Evolutionary conservation across 1,140 invertebrate species (phyloP).

Genomic region (Microplitis mediator): DNA sequence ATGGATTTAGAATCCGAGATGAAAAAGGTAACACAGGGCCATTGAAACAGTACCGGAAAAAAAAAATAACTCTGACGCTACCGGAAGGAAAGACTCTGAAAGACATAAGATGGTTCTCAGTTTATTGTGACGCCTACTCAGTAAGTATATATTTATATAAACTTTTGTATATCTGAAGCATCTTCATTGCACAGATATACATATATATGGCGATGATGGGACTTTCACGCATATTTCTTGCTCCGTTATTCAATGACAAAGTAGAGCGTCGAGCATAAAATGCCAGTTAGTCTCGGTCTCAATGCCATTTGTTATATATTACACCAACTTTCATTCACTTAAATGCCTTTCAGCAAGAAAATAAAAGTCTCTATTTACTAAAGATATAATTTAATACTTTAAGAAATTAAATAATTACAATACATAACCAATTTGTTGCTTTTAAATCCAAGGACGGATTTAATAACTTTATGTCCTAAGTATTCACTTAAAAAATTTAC

Average conservation of each 20-base stretch:
- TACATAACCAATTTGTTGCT: too few relatives aligned
- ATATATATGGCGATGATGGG: background rate
- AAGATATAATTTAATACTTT: too few relatives aligned
- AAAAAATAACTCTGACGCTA: constrained; percentile 81
- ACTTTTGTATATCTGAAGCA: background rate
- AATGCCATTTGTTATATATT: background rate
- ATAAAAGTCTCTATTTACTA: too few relatives aligned
- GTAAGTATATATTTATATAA: constrained; percentile 64
- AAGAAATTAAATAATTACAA: too few relatives aligned
- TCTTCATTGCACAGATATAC: background rate
- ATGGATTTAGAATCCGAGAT: constrained; percentile 78
- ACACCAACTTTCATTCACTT: background rate
- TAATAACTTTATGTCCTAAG: too few relatives aligned
- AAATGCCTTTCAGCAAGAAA: background rate
- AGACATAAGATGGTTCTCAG: constrained; percentile 84
- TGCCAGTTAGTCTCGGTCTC: background rate
- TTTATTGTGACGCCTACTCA: constrained; percentile 88
- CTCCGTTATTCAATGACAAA: constrained; percentile 1
- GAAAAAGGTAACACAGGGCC: constrained; percentile 75
- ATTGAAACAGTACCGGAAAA: constrained; percentile 76
- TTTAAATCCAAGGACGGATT: too few relatives aligned
- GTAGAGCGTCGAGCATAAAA: background rate
- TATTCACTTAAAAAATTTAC: too few relatives aligned
- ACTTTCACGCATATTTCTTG: background rate
- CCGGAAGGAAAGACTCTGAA: constrained; percentile 84